Evolutionary conservation across 1,140 invertebrate species (phyloP).

Genomic region (Lordiphosa mommai): DNA sequence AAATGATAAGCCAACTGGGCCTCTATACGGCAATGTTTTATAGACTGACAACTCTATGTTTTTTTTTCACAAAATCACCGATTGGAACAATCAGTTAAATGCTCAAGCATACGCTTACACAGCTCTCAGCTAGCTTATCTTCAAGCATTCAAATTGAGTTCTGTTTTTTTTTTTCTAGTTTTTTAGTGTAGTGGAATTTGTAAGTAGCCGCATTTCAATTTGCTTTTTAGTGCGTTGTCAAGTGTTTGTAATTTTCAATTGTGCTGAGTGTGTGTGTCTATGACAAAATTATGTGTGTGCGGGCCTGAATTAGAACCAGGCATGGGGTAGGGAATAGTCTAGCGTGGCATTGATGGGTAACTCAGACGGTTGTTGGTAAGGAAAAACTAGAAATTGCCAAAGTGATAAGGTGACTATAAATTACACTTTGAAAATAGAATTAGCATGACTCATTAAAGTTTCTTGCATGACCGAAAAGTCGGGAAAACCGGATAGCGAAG

Average conservation of each 20-base stretch:
- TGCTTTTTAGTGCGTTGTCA: constrained; percentile 56
- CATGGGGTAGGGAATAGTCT: constrained; percentile 19
- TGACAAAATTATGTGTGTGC: background rate
- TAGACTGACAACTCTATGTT: constrained; percentile 46
- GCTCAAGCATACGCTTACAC: constrained; percentile 29
- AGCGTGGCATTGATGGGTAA: constrained; percentile 50
- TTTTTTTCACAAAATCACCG: constrained; percentile 57
- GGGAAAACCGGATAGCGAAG: too few relatives aligned
- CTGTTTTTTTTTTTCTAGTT: constrained; percentile 2
- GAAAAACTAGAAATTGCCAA: too few relatives aligned
- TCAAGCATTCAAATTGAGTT: constrained; percentile 65
- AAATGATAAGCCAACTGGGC: constrained; percentile 44
- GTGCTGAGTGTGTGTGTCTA: background rate
- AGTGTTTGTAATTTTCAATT: constrained; percentile 34
- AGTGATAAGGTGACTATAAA: too few relatives aligned
- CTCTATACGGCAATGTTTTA: constrained; percentile 32
- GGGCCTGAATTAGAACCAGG: constrained; percentile 1
- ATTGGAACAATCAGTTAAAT: constrained; percentile 74
- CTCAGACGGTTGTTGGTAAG: constrained; percentile 27
- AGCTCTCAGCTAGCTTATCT: constrained; percentile 45
- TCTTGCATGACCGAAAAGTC: too few relatives aligned
- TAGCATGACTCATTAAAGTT: too few relatives aligned
- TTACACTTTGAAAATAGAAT: too few relatives aligned
- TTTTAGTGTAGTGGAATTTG: constrained; percentile 38
- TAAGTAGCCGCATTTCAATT: constrained; percentile 66